Conservation (phyloP, 2,113 vertebrate genomes). For the Stictonetta naevosa region DNA sequence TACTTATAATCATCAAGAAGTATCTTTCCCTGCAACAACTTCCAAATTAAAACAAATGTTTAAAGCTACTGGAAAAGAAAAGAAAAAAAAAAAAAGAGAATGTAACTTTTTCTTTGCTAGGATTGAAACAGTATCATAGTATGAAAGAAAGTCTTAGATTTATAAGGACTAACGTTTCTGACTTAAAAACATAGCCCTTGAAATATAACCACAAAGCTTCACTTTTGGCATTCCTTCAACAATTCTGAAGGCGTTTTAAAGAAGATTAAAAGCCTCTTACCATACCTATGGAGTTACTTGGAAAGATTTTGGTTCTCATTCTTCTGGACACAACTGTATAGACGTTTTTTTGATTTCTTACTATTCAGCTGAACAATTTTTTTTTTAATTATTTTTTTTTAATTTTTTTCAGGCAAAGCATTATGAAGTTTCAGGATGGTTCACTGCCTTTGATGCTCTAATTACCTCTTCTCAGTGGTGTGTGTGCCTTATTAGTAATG, state of each 20-base stretch:
- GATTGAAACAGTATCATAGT: background rate
- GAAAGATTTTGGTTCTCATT: background rate
- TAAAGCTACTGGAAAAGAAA: background rate
- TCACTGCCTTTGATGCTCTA: constrained; percentile 73
- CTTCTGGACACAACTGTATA: background rate
- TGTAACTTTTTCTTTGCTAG: background rate
- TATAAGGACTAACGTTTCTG: constrained; percentile 10
- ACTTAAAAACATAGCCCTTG: constrained; percentile 18
- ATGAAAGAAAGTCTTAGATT: background rate
- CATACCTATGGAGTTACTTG: background rate
- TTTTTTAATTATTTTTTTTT: background rate
- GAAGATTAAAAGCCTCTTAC: background rate
- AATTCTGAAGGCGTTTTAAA: background rate
- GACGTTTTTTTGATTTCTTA: background rate
- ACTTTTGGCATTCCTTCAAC: background rate
- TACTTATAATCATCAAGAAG: background rate
- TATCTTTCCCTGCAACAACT: background rate
- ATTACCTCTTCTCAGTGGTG: constrained; percentile 61
- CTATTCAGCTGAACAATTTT: background rate
- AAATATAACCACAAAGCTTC: background rate
- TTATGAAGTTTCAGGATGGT: constrained; percentile 57
- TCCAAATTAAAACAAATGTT: background rate
- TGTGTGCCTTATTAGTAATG: constrained; percentile 55
- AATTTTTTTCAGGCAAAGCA: constrained; percentile 54
- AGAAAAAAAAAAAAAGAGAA: background rate